Evolutionary conservation across 2,888 invertebrate genomes (phyloP), one percentile per base, ranked within the genome.

Genomic region (Gasteruption jaculator): DNA sequence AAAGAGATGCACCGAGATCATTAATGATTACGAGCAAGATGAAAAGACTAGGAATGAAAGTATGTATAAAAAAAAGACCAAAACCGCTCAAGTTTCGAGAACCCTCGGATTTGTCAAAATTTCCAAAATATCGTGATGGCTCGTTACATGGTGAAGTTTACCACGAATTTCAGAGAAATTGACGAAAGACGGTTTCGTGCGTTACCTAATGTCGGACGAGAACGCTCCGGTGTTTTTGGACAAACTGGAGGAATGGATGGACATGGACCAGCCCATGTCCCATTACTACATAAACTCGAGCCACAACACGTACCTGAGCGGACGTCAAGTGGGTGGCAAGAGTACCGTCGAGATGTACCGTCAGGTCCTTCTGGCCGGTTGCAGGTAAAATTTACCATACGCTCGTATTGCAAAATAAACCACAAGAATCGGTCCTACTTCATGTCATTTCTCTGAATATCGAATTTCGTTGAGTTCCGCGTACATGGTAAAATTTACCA

Each of bases 231-330:
- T 85, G 29, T 83, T 83, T 61, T 67, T 84, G 44, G 83, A 84
- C 54, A 74, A 81, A 42, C 65, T 82, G 43, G 81, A 82, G 53
- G 77, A 80, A 42, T 78, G 77, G 63, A 73, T 71, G 71, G 82
- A 84, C 54, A 83, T 85, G 83, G 82, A 83, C 53, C 83, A 85
- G 60, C 81, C 83, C 1, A 61, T 85, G 20, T 72, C 77, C 31
- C 83, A 84, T 65, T 85, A 85, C 68, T 83, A 81, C 63, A 83
- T 84, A 53, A 85, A 85, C 65, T 82, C 81, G 14, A 79, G 79
- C 43, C 80, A 80, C 60, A 80, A 80, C 58, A 81, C 80, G 27
- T 80, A 80, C 58, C 68, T 80, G 38, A 75, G 74, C 43, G 80
- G 80, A 16, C 70, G 82, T 53, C 83, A 85, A 65, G 81, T 84